These are phyloP conservation scores for Terrapene triunguis DNA, from an alignment of 2,113 vertebrate genomes.

Conservation along the genomic window DNA sequence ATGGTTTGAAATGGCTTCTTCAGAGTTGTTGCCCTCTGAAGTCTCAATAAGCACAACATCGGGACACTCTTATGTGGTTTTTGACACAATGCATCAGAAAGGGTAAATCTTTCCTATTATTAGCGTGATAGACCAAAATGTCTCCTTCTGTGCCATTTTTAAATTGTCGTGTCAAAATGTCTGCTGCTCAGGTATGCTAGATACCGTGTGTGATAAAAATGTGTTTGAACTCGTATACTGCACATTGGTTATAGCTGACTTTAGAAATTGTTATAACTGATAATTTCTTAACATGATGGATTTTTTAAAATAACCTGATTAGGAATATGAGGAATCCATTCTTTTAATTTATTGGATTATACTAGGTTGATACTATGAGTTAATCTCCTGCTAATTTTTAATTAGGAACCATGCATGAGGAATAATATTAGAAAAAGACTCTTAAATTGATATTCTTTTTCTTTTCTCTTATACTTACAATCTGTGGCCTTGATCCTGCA, in stretches of 20 bases:
- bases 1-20: constrained; percentile 72
- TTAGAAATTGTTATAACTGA: not conserved
- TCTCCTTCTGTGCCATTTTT: constrained; percentile 55
- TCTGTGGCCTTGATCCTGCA: not conserved
- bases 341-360: not conserved
- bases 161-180: constrained; percentile 56
- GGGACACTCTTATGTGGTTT: constrained; percentile 65
- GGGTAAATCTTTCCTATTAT: constrained; percentile 62
- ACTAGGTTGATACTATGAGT: not conserved
- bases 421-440: not conserved
- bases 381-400: not conserved
- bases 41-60: constrained; percentile 70
- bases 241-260: not conserved
- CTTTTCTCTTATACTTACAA: not conserved
- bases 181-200: constrained; percentile 35
- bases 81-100: constrained; percentile 58
- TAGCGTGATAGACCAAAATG: constrained; percentile 61
- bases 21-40: constrained; percentile 71
- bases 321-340: not conserved
- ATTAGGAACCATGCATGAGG: not conserved
- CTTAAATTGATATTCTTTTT: not conserved
- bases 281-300: not conserved
- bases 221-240: constrained; percentile 1
- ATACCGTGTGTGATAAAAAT: constrained; percentile 28
- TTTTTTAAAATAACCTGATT: not conserved